Evolutionary conservation across 1,140 invertebrate species (phyloP), one percentile per base, ranked within the genome.

Genomic region (Acromyrmex charruanus): DNA sequence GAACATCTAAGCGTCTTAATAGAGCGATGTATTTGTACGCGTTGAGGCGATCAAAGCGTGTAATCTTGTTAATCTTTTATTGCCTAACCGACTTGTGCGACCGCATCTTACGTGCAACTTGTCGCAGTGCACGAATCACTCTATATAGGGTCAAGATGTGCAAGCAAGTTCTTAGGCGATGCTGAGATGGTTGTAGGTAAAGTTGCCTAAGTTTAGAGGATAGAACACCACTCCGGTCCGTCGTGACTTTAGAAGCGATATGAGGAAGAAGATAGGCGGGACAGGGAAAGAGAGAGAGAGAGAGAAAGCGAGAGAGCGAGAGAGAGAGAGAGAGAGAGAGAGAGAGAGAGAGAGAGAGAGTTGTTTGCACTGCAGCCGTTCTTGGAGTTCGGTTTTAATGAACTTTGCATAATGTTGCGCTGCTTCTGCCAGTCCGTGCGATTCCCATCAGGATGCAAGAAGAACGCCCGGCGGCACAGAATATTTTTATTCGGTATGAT

Each of bases 331-430:
- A 88, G 53, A 35, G 31, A 35, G 31, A 35, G 5, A 35, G 31
- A 6, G 31, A 35, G 31, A 35, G 31, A 35, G 31, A n/a, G 59
- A 55, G 63, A 39, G 55, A n/a, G 58, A 55, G 58, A 25, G 51
- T 35, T 28, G 35, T 44, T 25, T 28, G 25, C 80, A n/a, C n/a
- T 44, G 61, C 66, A 63, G 58, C 63, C 61, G 39, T 66, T 65
- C 71, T 72, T 63, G 72, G 58, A 71, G 87, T 68, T 86, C 77
- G 87, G 69, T 89, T 91, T 91, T 92, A 93, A 92, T 90, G 91
- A 93, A 91, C 89, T 91, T 93, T 90, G 88, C 89, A 90, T 89
- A 92, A 93, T 87, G 82, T 79, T 86, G 85, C 66, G 63, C 25
- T 31, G 31, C 28, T 72, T 61, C 55, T 14, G 9, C 25, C 59